Conservation (phyloP, 2,797 vertebrate genomes). For the Botia kubotai region DNA sequence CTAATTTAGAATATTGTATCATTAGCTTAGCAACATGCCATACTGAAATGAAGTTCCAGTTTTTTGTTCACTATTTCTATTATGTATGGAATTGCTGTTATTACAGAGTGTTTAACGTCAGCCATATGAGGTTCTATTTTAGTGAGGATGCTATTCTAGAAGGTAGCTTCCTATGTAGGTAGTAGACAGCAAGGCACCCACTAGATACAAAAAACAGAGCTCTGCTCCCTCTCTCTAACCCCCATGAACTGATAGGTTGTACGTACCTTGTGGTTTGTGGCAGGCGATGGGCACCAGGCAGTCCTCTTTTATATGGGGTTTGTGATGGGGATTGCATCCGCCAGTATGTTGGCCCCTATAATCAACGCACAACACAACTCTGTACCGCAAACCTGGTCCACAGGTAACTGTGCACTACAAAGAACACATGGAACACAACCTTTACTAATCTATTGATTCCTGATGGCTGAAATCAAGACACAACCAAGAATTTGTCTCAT, state of each 20-base stretch:
- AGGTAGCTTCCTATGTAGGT: too few relatives aligned
- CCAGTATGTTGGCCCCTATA: conserved; percentile 89
- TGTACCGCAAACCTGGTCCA: conserved; percentile 87
- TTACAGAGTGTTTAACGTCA: too few relatives aligned
- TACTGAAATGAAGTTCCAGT: too few relatives aligned
- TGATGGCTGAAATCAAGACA: not conserved
- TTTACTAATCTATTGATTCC: not conserved
- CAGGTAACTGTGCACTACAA: conserved; percentile 92
- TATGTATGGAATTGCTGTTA: too few relatives aligned
- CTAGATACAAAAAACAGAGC: too few relatives aligned
- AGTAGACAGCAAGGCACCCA: too few relatives aligned
- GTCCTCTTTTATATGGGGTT: conserved; percentile 92
- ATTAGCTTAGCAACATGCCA: too few relatives aligned
- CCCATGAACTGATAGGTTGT: not conserved
- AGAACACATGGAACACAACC: not conserved
- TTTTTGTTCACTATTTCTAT: too few relatives aligned
- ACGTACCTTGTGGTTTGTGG: conserved; percentile 87
- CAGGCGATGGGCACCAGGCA: conserved; percentile 88
- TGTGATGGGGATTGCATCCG: conserved; percentile 85
- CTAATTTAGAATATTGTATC: too few relatives aligned
- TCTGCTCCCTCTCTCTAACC: not conserved
- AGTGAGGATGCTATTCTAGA: too few relatives aligned
- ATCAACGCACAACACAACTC: conserved; percentile 91
- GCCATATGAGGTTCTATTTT: too few relatives aligned
- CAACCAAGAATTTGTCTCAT: too few relatives aligned